Evolutionary conservation across 2,113 vertebrate genomes (phyloP).

Genomic region (Bungarus multicinctus): DNA sequence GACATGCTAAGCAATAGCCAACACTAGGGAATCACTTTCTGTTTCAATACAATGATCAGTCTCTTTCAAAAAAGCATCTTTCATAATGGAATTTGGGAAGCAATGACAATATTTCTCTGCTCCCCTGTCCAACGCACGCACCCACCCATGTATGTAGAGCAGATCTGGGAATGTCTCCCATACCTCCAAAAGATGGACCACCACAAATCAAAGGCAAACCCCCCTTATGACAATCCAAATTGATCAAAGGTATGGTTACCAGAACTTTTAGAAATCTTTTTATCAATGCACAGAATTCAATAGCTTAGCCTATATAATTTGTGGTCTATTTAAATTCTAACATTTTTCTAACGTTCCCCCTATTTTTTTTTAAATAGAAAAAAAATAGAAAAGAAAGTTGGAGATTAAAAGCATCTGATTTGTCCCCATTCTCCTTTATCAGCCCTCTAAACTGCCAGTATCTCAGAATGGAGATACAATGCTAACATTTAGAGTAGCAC

Average conservation of each 20-base stretch:
- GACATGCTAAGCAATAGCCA: neutral
- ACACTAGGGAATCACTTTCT: neutral
- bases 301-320: neutral
- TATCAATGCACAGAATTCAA: neutral
- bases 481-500: neutral
- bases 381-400: neutral
- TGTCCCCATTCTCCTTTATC: neutral
- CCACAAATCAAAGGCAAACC: neutral
- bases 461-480: neutral
- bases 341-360: no score
- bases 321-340: no score
- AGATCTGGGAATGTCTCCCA: neutral
- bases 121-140: neutral
- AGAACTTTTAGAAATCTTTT: neutral
- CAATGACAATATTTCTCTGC: neutral
- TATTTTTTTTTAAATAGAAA: neutral
- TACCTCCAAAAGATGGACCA: neutral
- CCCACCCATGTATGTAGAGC: neutral
- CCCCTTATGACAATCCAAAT: neutral
- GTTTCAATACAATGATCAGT: neutral
- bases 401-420: neutral
- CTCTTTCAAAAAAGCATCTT: neutral
- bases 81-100: neutral
- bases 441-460: neutral
- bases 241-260: neutral